These are phyloP conservation scores for Trichogramma dendrolimi DNA, from an alignment of 2,888 invertebrate species.

Conservation along the genomic window DNA sequence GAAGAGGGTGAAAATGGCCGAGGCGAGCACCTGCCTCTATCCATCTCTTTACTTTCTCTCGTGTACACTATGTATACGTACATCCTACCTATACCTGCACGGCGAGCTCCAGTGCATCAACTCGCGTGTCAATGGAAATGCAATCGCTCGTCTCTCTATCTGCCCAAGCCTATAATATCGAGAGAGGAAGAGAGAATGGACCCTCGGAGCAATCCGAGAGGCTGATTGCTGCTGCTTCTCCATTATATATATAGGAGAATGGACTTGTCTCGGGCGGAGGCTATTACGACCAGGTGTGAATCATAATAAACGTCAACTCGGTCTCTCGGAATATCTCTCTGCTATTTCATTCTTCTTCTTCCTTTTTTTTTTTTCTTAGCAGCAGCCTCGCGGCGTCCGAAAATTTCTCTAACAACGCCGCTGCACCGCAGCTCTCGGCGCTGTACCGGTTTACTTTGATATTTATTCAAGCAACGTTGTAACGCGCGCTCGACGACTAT, in stretches of 20 bases:
- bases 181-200: background rate
- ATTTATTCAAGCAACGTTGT: too few species aligned
- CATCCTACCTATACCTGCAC: background rate
- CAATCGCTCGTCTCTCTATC: constrained; percentile 31
- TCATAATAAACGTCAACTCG: too few species aligned
- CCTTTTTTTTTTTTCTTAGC: constrained; percentile 35
- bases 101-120: constrained; percentile 28
- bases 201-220: constrained; percentile 7
- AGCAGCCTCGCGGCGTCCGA: constrained; percentile 28
- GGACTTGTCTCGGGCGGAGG: background rate
- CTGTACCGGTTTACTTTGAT: too few species aligned
- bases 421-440: too few species aligned
- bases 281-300: too few species aligned
- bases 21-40: constrained; percentile 46
- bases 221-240: constrained; percentile 1
- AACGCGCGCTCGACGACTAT: too few species aligned
- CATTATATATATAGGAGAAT: too few species aligned
- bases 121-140: constrained; percentile 39
- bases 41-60: constrained; percentile 16
- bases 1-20: background rate
- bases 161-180: constrained; percentile 25
- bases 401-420: too few species aligned
- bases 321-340: too few species aligned
- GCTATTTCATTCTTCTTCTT: too few species aligned
- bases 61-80: constrained; percentile 1